These are phyloP conservation scores for Dinoponera quadriceps DNA, from an alignment of 1,140 invertebrate species.

Conservation along the genomic window DNA sequence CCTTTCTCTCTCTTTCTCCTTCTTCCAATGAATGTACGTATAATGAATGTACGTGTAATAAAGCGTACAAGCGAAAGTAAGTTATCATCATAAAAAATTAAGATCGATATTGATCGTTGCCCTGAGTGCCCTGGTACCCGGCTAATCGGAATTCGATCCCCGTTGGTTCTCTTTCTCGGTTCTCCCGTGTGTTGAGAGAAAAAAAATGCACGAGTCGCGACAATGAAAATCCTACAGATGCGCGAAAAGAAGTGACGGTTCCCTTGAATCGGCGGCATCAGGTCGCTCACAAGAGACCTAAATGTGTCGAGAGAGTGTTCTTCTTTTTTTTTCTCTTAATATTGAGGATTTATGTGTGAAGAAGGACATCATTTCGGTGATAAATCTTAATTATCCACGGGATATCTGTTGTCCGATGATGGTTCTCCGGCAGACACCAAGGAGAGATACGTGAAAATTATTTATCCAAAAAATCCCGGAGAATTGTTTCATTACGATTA, in stretches of 20 bases:
- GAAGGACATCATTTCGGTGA: too few species aligned
- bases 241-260: slow-evolving; percentile 12
- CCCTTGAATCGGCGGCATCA: not conserved
- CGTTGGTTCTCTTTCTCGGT: slow-evolving; percentile 43
- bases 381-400: not conserved
- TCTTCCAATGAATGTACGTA: slow-evolving; percentile 64
- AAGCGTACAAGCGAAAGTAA: slow-evolving; percentile 74
- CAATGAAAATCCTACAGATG: not conserved
- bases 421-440: not conserved
- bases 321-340: not conserved
- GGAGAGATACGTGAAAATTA: not conserved
- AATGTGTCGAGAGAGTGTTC: not conserved
- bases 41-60: too few species aligned
- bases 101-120: slow-evolving; percentile 78
- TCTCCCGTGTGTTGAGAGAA: not conserved
- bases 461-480: slow-evolving; percentile 15
- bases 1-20: slow-evolving; percentile 32
- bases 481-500: not conserved
- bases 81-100: slow-evolving; percentile 77
- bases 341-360: not conserved
- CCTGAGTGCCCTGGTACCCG: slow-evolving; percentile 79
- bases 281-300: not conserved
- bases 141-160: slow-evolving; percentile 72
- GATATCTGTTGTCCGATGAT: not conserved
- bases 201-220: slow-evolving; percentile 43